Evolutionary conservation across 2,113 vertebrate species (phyloP), one percentile per base, ranked within the genome.

Genomic region (Pithys albifrons): DNA sequence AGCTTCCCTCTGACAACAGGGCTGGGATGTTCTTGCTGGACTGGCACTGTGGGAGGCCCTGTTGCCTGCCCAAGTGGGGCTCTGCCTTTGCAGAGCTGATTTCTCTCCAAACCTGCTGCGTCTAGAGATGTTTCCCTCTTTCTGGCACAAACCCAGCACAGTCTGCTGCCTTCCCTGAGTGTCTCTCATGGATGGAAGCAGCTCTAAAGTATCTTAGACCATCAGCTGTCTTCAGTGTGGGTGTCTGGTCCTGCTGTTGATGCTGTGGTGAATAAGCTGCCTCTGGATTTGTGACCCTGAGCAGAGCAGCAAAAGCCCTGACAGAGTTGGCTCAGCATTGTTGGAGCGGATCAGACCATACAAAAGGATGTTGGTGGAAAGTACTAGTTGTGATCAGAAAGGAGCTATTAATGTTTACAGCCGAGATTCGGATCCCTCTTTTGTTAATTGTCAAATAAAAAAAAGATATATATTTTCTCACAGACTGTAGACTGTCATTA

Each of bases 351-450:
- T 97, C 96, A 95, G 65, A 2, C 33, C 6, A 3, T n/a, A 97
- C 97, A 97, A 97, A 97, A 18, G 96, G 97, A 97, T 41, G 91
- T 23, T 95, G 10, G 95, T 97, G 93, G 95, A 97, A 97, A 97
- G 90, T 52, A 46, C 96, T 86, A 43, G 97, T 66, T 59, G 93
- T 91, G 85, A 91, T 96, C 95, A 93, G 96, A 97, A 97, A 92
- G 95, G 94, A 93, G 88, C 92, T 75, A 69, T 91, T 83, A 54
- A 39, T 94, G 91, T 97, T 97, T 93, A 90, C 93, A 67, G 9
- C 79, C 1, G 12, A 55, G 65, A 86, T 91, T 86, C 25, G 85
- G 33, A 92, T 86, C 96, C 81, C 91, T 88, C 95, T 97, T 97
- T 94, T 96, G 96, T 96, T 97, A 80, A 93, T 82, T 58, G 77